Evolutionary conservation across 2,113 vertebrate genomes (phyloP).

Genomic region (Petrocephalus microphthalmus): DNA sequence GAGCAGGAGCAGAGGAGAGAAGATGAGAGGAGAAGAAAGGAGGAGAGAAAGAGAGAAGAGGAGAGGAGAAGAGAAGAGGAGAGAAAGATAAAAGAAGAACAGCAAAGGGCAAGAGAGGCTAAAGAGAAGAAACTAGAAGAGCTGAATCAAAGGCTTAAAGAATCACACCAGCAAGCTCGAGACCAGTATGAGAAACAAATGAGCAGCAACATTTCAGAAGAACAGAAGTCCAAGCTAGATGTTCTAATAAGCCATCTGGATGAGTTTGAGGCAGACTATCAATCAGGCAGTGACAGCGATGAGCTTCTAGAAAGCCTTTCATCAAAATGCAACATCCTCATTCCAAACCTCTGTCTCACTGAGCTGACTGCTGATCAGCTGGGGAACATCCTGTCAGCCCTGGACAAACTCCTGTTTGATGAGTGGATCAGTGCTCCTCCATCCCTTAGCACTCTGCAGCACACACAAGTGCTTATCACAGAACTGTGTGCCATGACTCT

Average conservation of each 20-base stretch:
- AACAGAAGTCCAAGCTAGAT: neutral
- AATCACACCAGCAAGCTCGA: neutral
- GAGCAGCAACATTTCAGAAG: neutral
- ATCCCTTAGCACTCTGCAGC: conserved; percentile 14
- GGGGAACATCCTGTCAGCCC: neutral
- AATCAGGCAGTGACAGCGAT: neutral
- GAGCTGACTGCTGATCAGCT: conserved; percentile 18
- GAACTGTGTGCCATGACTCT: conserved; percentile 11
- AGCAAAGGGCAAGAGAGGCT: neutral
- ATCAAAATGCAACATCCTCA: neutral
- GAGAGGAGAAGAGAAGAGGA: neutral
- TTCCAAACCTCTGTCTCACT: conserved; percentile 4
- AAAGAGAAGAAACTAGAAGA: neutral
- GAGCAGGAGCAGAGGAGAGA: neutral
- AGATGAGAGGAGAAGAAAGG: neutral
- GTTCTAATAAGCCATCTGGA: neutral
- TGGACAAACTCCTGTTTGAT: conserved; percentile 29
- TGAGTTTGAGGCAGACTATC: neutral
- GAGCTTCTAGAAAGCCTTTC: neutral
- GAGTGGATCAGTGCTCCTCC: conserved; percentile 21
- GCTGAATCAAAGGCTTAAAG: neutral
- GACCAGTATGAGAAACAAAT: neutral
- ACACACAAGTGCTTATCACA: conserved; percentile 14
- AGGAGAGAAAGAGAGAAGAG: neutral
- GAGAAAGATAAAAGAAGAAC: too few species aligned